phyloP scores from a whole-genome alignment of 2,888 invertebrate genomes.

The Alviniconcha strummeri region DNA sequence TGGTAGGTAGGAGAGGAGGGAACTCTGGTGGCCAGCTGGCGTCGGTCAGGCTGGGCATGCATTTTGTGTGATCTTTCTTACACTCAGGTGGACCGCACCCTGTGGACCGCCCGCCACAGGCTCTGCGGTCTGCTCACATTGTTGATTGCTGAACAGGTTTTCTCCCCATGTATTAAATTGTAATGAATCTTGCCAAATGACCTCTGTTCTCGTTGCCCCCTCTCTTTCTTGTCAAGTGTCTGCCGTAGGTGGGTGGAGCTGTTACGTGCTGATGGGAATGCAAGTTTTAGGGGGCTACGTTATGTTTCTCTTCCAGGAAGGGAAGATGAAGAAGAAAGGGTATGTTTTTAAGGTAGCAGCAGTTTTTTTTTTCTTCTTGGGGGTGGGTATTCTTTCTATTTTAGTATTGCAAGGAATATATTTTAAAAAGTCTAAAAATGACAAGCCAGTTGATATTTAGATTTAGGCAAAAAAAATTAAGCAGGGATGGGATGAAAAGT shows the following conservation, averaged over 20 bases:
- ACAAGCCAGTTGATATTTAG: too few species aligned
- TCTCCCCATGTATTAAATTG: neutral
- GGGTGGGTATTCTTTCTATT: neutral
- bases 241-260: too few species aligned
- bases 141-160: constrained; percentile 10
- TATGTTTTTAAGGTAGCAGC: neutral
- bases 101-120: constrained; percentile 1
- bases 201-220: neutral
- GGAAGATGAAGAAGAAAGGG: neutral
- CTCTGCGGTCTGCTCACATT: constrained; percentile 12
- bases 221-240: neutral
- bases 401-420: too few species aligned
- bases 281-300: too few species aligned
- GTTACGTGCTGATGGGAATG: too few species aligned
- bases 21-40: too few species aligned
- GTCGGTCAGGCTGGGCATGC: neutral
- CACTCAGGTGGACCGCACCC: constrained; percentile 22
- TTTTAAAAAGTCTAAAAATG: too few species aligned
- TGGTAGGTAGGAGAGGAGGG: too few species aligned
- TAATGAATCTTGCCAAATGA: constrained; percentile 21
- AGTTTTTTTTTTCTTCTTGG: neutral
- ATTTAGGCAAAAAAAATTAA: too few species aligned
- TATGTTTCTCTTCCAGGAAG: too few species aligned
- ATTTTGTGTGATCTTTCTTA: neutral
- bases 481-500: too few species aligned